These are phyloP conservation scores for Holotrichia oblita DNA, from an alignment of 1,140 invertebrate species.

Conservation along the genomic window DNA sequence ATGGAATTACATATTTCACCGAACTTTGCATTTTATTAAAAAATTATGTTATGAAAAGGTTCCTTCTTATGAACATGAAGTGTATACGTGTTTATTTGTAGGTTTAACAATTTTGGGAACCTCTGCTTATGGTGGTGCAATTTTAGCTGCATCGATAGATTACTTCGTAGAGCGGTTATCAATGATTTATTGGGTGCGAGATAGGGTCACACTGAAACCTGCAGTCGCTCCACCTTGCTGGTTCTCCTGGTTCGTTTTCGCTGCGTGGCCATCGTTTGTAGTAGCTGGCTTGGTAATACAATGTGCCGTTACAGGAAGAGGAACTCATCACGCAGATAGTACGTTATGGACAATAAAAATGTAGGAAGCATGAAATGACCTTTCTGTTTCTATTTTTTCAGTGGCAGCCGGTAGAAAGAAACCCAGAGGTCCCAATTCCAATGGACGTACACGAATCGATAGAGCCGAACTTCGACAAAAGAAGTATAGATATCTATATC, in stretches of 20 bases:
- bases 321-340: constrained; percentile 74
- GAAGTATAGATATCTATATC: constrained; percentile 89
- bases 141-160: constrained; percentile 76
- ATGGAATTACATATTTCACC: too few species aligned
- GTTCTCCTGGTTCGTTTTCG: constrained; percentile 80
- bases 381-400: constrained; percentile 41
- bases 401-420: constrained; percentile 57
- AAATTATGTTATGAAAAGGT: too few species aligned
- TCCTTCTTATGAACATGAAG: too few species aligned
- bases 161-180: constrained; percentile 80
- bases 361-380: background rate
- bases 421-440: constrained; percentile 56
- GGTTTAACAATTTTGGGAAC: constrained; percentile 79
- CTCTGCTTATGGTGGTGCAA: constrained; percentile 78
- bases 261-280: constrained; percentile 77
- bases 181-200: constrained; percentile 76
- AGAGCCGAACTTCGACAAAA: constrained; percentile 80
- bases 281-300: constrained; percentile 75
- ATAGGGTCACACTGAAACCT: constrained; percentile 64
- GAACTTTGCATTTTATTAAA: too few species aligned
- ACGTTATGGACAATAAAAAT: constrained; percentile 48
- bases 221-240: constrained; percentile 71
- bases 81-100: too few species aligned
- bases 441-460: constrained; percentile 72
- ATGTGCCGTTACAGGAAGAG: constrained; percentile 74